phyloP scores from a whole-genome alignment of 2,113 vertebrate species.

The Salvator merianae region DNA sequence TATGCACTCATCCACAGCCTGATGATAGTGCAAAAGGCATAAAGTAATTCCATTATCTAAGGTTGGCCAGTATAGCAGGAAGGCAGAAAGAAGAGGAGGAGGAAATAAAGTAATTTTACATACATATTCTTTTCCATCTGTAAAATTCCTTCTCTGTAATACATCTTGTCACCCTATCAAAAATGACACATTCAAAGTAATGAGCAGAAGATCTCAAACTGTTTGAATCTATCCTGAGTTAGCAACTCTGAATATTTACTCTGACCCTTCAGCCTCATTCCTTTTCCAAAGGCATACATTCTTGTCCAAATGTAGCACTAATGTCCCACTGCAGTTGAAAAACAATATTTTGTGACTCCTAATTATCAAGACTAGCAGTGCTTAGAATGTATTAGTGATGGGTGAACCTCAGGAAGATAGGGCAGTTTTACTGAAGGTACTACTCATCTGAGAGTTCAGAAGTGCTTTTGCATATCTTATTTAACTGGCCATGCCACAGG shows the following conservation, averaged over 20 bases:
- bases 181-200: slow-evolving; percentile 78
- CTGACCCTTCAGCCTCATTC: slow-evolving; percentile 34
- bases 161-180: slow-evolving; percentile 75
- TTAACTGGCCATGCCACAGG: not conserved
- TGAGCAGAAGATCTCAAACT: slow-evolving; percentile 63
- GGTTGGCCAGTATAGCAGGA: slow-evolving; percentile 65
- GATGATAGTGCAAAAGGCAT: slow-evolving; percentile 76
- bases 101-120: slow-evolving; percentile 74
- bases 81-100: slow-evolving; percentile 54
- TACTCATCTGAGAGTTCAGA: not conserved
- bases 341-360: not conserved
- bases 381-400: slow-evolving; percentile 29
- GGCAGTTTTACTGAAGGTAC: accelerated
- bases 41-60: slow-evolving; percentile 83
- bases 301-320: not conserved
- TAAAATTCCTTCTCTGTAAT: slow-evolving; percentile 68
- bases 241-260: slow-evolving; percentile 48
- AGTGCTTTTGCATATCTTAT: not conserved
- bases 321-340: slow-evolving; percentile 16
- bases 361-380: slow-evolving; percentile 12
- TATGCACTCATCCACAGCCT: slow-evolving; percentile 78
- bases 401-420: not conserved
- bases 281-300: slow-evolving; percentile 40
- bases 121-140: slow-evolving; percentile 69
- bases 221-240: slow-evolving; percentile 48